Evolutionary conservation across 2,797 vertebrate genomes (phyloP).

Genomic region (Xiphophorus birchmanni): DNA sequence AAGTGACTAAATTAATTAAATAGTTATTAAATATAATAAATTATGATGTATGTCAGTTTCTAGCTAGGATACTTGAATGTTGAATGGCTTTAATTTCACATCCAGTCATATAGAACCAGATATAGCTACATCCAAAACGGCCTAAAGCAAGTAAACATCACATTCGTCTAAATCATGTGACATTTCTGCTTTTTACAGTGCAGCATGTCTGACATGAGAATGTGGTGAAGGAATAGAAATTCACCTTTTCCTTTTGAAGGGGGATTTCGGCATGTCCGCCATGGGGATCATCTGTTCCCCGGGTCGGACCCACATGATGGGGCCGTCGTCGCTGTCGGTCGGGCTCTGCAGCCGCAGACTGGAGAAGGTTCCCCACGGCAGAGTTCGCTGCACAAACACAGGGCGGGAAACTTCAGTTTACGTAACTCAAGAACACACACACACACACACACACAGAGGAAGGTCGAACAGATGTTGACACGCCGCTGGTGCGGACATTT

Average conservation of each 20-base stretch:
- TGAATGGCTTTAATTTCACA: background rate
- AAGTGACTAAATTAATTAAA: too few species aligned
- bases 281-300: slow-evolving; percentile 99
- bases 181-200: background rate
- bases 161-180: background rate
- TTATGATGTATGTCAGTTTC: background rate
- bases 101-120: background rate
- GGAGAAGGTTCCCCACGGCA: slow-evolving; percentile 97
- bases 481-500: background rate
- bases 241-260: slow-evolving; percentile 98
- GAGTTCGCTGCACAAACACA: slow-evolving; percentile 85
- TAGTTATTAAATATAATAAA: too few species aligned
- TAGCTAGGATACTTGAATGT: background rate
- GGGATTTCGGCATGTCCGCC: slow-evolving; percentile 99
- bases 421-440: background rate
- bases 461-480: slow-evolving; percentile 5
- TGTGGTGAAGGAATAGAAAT: too few species aligned
- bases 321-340: slow-evolving; percentile 97
- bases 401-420: slow-evolving; percentile 2
- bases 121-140: background rate
- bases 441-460: background rate
- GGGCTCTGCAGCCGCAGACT: slow-evolving; percentile 94
- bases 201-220: background rate
- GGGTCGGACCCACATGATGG: slow-evolving; percentile 99
- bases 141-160: background rate